Conservation (phyloP, 2,113 vertebrate species). For the Hyla sarda region DNA sequence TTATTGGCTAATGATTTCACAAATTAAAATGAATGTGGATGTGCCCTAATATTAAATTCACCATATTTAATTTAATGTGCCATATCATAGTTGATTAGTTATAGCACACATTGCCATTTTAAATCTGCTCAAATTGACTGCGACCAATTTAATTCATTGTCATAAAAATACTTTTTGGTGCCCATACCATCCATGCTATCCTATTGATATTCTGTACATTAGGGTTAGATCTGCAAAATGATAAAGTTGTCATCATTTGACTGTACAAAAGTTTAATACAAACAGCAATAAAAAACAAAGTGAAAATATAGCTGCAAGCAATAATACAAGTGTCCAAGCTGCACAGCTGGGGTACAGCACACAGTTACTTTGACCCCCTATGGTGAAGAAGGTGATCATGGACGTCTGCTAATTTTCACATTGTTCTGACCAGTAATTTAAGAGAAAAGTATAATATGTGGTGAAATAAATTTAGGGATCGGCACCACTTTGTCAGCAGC, state of each 20-base stretch:
- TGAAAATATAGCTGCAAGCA: too few species aligned
- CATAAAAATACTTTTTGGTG: neutral
- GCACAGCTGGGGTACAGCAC: too few species aligned
- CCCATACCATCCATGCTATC: neutral
- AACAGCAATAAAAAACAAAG: too few species aligned
- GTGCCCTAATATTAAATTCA: slow-evolving; percentile 13
- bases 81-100: slow-evolving; percentile 13
- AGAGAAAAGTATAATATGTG: too few species aligned
- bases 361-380: too few species aligned
- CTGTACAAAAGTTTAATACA: neutral
- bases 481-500: too few species aligned
- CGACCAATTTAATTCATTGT: slow-evolving; percentile 8
- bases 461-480: too few species aligned
- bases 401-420: too few species aligned
- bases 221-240: neutral
- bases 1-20: slow-evolving; percentile 16
- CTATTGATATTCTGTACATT: neutral
- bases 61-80: slow-evolving; percentile 10
- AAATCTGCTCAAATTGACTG: neutral
- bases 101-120: slow-evolving; percentile 7
- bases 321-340: too few species aligned
- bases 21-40: slow-evolving; percentile 15
- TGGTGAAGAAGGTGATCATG: too few species aligned
- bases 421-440: too few species aligned
- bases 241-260: neutral